Conservation (phyloP, 2,113 vertebrate species). For the Stercorarius parasiticus region DNA sequence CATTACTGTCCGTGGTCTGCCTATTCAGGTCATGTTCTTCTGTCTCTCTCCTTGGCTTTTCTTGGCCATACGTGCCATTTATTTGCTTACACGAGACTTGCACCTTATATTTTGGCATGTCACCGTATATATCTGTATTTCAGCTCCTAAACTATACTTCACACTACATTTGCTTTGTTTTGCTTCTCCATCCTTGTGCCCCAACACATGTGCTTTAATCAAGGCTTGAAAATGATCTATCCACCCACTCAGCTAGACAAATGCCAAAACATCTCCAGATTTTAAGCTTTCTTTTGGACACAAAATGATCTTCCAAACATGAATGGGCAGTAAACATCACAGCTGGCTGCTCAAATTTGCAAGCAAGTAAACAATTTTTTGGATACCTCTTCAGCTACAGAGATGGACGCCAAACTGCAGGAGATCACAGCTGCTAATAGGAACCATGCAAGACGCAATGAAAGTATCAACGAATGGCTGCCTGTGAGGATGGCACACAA, state of each 20-base stretch:
- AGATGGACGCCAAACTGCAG: not conserved
- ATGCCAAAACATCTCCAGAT: not conserved
- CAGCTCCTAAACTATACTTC: not conserved
- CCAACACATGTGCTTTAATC: not conserved
- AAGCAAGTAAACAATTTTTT: not conserved
- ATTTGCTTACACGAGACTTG: not conserved
- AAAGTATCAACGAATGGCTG: not conserved
- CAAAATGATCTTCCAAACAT: not conserved
- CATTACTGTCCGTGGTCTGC: fast-evolving
- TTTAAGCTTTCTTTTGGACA: not conserved
- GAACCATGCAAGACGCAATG: fast-evolving
- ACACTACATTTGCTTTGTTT: not conserved
- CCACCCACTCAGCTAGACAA: not conserved
- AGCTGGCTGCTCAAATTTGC: not conserved
- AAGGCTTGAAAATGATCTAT: not conserved
- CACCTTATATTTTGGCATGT: not conserved
- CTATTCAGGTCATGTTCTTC: not conserved
- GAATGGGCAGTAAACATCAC: not conserved
- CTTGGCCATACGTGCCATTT: not conserved
- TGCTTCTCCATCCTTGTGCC: not conserved
- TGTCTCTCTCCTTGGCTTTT: not conserved
- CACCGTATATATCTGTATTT: not conserved
- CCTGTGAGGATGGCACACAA: not conserved
- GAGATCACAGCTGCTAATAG: fast-evolving
- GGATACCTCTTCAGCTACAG: not conserved